phyloP scores from a whole-genome alignment of 2,797 vertebrate species.

The Cichlasoma orientale region DNA sequence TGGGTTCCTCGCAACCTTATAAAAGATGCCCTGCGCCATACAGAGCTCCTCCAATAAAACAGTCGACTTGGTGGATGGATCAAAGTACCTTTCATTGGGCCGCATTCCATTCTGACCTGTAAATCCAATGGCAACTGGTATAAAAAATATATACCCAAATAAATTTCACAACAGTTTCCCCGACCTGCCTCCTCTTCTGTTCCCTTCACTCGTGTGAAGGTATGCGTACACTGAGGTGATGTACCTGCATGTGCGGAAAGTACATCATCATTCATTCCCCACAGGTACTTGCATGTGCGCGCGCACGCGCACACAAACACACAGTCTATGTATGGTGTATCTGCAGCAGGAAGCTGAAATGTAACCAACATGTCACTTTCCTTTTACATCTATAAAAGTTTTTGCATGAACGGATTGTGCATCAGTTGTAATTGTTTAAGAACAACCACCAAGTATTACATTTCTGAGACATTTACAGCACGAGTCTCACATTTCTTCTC shows the following conservation, averaged over 20 bases:
- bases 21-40: slow-evolving; percentile 69
- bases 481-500: slow-evolving; percentile 66
- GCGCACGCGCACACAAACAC: neutral
- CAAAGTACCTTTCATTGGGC: slow-evolving; percentile 78
- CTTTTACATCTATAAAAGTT: slow-evolving; percentile 50
- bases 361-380: slow-evolving; percentile 48
- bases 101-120: slow-evolving; percentile 79
- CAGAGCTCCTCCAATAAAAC: slow-evolving; percentile 69
- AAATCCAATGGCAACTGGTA: slow-evolving; percentile 77
- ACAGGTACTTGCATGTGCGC: slow-evolving; percentile 17
- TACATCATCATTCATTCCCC: slow-evolving; percentile 14
- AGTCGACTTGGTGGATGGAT: slow-evolving; percentile 69
- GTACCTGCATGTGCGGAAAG: slow-evolving; percentile 6
- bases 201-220: neutral
- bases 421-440: slow-evolving; percentile 46
- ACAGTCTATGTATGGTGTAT: slow-evolving; percentile 18
- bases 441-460: slow-evolving; percentile 52
- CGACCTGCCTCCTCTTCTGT: slow-evolving; percentile 21
- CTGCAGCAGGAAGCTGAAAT: slow-evolving; percentile 42
- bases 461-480: slow-evolving; percentile 73
- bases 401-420: slow-evolving; percentile 25
- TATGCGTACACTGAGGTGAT: neutral
- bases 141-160: slow-evolving; percentile 80
- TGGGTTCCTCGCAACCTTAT: slow-evolving; percentile 72
- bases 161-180: slow-evolving; percentile 70